Evolutionary conservation across 2,797 vertebrate species (phyloP).

Genomic region (Orientallactaga sibirica): DNA sequence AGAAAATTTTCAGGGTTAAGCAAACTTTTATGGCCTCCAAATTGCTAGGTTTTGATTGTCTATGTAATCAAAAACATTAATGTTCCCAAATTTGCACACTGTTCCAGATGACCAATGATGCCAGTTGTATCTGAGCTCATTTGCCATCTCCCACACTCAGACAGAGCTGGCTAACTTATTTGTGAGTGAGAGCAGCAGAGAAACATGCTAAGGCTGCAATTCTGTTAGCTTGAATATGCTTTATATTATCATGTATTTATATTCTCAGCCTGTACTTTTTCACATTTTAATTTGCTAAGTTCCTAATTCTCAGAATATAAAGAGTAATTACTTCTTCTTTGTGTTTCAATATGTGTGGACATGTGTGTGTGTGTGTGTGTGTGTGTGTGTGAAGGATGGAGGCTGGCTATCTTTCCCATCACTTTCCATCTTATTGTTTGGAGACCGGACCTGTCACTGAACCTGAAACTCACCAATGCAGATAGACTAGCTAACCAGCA

Average conservation of each 20-base stretch:
- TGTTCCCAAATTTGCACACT: neutral
- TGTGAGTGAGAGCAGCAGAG: neutral
- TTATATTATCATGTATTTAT: neutral
- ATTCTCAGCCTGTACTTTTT: neutral
- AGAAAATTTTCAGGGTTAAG: neutral
- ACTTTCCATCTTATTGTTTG: too few species aligned
- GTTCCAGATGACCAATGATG: neutral
- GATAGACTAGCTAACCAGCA: too few species aligned
- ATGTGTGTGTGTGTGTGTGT: too few species aligned
- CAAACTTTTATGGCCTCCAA: neutral
- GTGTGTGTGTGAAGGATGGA: too few species aligned
- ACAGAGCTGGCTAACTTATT: neutral
- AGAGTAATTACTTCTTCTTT: neutral
- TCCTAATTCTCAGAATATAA: slow-evolving; percentile 17
- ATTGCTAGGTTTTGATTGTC: neutral
- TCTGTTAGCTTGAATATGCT: slow-evolving; percentile 46
- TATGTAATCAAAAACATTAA: neutral
- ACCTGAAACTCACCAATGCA: too few species aligned
- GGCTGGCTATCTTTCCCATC: too few species aligned
- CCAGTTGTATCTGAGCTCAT: slow-evolving; percentile 19
- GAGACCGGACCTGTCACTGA: too few species aligned
- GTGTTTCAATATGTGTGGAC: too few species aligned
- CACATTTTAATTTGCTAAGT: neutral
- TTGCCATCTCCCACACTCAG: neutral
- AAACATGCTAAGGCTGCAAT: neutral